Evolutionary conservation across 2,113 vertebrate genomes (phyloP), one percentile per base, ranked within the genome.

Genomic region (Phaethornis superciliosus): DNA sequence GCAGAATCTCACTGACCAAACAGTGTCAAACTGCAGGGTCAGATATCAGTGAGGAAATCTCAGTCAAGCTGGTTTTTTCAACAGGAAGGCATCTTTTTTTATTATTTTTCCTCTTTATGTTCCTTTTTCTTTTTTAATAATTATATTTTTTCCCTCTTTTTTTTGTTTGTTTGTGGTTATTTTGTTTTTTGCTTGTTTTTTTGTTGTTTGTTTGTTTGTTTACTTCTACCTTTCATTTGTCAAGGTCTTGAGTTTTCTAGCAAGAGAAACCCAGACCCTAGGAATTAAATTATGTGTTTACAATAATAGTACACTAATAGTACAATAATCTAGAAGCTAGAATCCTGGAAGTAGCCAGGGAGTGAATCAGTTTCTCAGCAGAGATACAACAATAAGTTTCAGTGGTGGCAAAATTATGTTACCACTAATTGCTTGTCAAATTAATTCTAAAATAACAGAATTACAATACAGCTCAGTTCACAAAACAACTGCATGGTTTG

Each of bases 41-140:
- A 32, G 9, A 6, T 26, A 4, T 5, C 4, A 2, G 0, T 28
- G 28, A 81, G 40, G 21, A 40, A 15, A 4, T 56, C 30, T 62
- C 17, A 58, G 47, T 3, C 23, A 75, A 24, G 55, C 3, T 17
- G 3, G 4, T 51, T 60, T 47, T 13, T 13, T 2, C 19, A 46
- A 9, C 23, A 26, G 14, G 33, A 42, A 67, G 7, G 2, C 8
- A 4, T 32, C 2, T 28, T 63, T 44, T 74, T 26, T 16, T 5
- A 21, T 1, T 18, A 37, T 40, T 20, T 47, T 55, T 4, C 2
- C 1, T 54, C 55, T 22, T 46, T 1, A 40, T 40, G 40, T 40
- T 40, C 40, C 40, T 40, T 8, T 14, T 64, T 42, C 14, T 60
- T 44, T 19, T 16, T 11, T 5, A 40, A 46, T 17, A 11, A 40